Conservation (phyloP, 1,140 invertebrate genomes). For the Saxidomus purpurata region DNA sequence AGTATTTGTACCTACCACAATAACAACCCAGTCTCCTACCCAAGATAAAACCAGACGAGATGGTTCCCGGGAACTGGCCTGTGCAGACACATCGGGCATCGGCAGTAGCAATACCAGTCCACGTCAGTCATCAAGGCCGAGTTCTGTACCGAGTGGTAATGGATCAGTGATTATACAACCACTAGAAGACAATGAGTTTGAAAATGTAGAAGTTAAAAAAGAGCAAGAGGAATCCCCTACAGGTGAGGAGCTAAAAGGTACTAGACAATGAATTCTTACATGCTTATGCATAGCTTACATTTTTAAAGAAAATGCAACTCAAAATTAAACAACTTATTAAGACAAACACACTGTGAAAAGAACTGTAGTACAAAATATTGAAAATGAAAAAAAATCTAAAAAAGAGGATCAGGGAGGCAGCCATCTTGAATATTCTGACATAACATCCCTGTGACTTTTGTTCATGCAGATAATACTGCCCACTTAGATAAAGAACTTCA, state of each 20-base stretch:
- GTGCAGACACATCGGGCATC: constrained; percentile 66
- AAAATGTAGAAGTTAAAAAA: constrained; percentile 60
- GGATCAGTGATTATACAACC: constrained; percentile 60
- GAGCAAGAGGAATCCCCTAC: constrained; percentile 47
- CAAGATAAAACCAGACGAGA: constrained; percentile 42
- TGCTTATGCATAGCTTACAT: too few species aligned
- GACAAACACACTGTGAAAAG: too few species aligned
- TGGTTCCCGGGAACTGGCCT: constrained; percentile 50
- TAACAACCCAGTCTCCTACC: constrained; percentile 47
- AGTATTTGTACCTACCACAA: constrained; percentile 49
- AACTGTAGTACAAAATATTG: too few species aligned
- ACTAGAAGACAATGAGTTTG: constrained; percentile 50
- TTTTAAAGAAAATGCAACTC: too few species aligned
- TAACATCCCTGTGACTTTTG: too few species aligned
- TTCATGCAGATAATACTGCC: too few species aligned
- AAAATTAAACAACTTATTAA: too few species aligned
- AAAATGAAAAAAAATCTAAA: too few species aligned
- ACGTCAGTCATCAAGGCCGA: constrained; percentile 60
- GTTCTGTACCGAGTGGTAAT: constrained; percentile 66
- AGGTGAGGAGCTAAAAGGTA: constrained; percentile 33
- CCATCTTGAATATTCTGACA: too few species aligned
- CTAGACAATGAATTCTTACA: too few species aligned
- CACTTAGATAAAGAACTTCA: too few species aligned
- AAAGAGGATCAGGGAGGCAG: too few species aligned
- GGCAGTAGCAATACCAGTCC: constrained; percentile 63